phyloP scores from a whole-genome alignment of 2,113 vertebrate genomes.

The Genyomyrus donnyi region DNA sequence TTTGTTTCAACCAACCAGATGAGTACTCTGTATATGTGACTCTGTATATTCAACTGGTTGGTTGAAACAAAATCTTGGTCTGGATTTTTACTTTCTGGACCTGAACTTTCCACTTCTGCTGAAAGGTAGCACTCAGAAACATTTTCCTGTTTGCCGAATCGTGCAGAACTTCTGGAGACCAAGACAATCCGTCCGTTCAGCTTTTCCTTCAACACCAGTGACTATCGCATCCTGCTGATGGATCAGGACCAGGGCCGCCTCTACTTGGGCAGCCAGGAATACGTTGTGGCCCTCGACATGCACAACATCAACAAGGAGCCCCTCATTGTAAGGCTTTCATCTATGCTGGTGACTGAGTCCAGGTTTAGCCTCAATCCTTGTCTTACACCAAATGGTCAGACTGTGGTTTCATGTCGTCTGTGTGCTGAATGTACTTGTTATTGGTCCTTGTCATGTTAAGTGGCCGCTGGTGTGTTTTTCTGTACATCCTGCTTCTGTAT shows the following conservation, averaged over 20 bases:
- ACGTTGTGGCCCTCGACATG: slow-evolving; percentile 41
- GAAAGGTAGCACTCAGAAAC: neutral
- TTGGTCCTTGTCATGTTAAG: neutral
- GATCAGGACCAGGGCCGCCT: slow-evolving; percentile 48
- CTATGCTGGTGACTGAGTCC: neutral
- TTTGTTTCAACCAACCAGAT: too few relatives aligned
- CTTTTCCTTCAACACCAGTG: slow-evolving; percentile 46
- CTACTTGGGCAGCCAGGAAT: slow-evolving; percentile 43
- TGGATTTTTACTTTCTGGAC: too few relatives aligned
- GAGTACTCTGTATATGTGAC: too few relatives aligned
- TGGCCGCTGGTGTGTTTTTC: neutral
- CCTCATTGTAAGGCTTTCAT: slow-evolving; percentile 36
- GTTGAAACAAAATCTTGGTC: too few relatives aligned
- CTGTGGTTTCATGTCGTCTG: neutral
- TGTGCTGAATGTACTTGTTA: neutral
- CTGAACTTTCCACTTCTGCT: too few relatives aligned
- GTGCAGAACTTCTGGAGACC: slow-evolving; percentile 51
- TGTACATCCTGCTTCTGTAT: neutral
- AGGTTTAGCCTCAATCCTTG: neutral
- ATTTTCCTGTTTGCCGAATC: neutral
- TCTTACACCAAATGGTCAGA: neutral
- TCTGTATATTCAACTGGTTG: too few relatives aligned
- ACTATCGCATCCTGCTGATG: slow-evolving; percentile 43
- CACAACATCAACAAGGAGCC: slow-evolving; percentile 49
- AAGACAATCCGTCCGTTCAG: slow-evolving; percentile 42